Evolutionary conservation across 2,113 vertebrate genomes (phyloP), one percentile per base, ranked within the genome.

Genomic region (Trachemys scripta): DNA sequence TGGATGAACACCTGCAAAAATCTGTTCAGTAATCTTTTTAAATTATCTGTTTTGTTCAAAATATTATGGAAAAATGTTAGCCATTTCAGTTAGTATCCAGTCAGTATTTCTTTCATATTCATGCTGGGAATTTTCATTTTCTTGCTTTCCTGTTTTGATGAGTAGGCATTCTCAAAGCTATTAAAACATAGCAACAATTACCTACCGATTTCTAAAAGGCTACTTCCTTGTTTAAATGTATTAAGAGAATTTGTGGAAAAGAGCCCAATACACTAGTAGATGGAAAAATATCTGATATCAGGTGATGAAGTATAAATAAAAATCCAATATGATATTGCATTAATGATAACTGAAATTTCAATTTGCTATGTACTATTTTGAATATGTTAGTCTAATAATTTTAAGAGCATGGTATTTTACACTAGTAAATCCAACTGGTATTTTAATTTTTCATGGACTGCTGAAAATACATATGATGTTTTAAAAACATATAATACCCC

Each of bases 201-300:
- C 38, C 50, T 88, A 12, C 31, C 19, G 1, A 47, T 65, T 90
- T 80, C 81, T 80, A 79, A 79, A 90, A 86, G 80, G 10, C 45
- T 38, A 45, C 50, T 86, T 88, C 51, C 10, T 11, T 5, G 0
- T 85, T 78, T 42, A 12, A 90, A 50, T n/a, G 13, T n/a, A 4
- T 88, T 90, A 29, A 59, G 59, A 85, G 80, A 47, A 25, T 4
- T 54, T 53, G 59, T 65, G 22, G 31, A 76, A 56, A 85, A 93
- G 62, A 51, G 13, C 24, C 29, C 38, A 1, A 35, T 50, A 38
- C 0, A 2, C 17, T 8, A 38, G 5, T 1, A 1, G 53, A 11
- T 29, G 83, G 49, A 80, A 78, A 81, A 78, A 42, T 65, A 65
- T 65, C 20, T 75, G 72, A 75, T 75, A 5, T 42, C 38, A 12